These are phyloP conservation scores for Panthera uncia DNA, from an alignment of 2,113 vertebrate species.

Conservation along the genomic window DNA sequence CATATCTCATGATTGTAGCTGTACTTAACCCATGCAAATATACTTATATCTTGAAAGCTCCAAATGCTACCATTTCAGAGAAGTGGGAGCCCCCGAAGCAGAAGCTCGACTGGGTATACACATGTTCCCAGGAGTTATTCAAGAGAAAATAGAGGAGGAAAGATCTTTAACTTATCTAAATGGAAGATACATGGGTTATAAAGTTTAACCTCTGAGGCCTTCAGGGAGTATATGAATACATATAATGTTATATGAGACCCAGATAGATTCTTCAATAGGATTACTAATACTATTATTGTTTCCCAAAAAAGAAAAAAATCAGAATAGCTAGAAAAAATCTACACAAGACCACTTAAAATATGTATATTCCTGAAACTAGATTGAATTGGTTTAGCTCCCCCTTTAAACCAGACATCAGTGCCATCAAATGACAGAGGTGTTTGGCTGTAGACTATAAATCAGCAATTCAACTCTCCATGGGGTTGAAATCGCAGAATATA, in stretches of 20 bases:
- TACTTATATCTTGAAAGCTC: conserved; percentile 82
- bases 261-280: background rate
- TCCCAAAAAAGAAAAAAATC: conserved; percentile 41
- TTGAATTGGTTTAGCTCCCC: background rate
- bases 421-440: background rate
- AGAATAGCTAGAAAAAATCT: background rate
- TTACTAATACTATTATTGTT: background rate
- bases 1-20: background rate
- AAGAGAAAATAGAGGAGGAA: background rate
- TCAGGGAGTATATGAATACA: background rate
- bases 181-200: background rate
- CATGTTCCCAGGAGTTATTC: background rate
- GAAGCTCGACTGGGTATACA: conserved; percentile 49
- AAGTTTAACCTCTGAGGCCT: background rate
- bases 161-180: background rate
- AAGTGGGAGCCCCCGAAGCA: conserved; percentile 67
- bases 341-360: background rate
- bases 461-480: background rate
- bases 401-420: background rate
- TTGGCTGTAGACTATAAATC: background rate
- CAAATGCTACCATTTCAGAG: conserved; percentile 77
- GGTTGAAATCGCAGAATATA: background rate
- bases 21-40: conserved; percentile 25
- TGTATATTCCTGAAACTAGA: conserved; percentile 5
- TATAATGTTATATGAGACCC: background rate